Conservation (phyloP, 2,888 invertebrate genomes). For the Oxyteleia sp. region DNA sequence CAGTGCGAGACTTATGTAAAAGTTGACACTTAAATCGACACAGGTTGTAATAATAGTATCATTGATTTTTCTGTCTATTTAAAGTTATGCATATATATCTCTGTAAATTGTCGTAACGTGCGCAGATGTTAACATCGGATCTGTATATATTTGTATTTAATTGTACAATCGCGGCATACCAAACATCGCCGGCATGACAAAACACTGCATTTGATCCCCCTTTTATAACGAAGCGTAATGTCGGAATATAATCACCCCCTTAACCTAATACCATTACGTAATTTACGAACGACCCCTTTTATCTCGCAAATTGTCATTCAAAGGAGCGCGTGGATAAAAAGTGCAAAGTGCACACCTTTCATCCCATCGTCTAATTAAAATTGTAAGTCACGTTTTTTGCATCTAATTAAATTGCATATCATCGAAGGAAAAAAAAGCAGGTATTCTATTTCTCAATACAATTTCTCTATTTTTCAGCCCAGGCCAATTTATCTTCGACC, state of each 20-base stretch:
- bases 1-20: neutral
- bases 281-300: constrained; percentile 44
- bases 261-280: constrained; percentile 54
- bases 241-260: constrained; percentile 52
- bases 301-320: constrained; percentile 29
- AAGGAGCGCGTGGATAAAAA: constrained; percentile 5
- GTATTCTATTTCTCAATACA: too few species aligned
- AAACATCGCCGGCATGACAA: constrained; percentile 39
- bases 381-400: neutral
- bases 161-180: constrained; percentile 42
- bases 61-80: constrained; percentile 28
- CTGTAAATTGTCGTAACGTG: constrained; percentile 10
- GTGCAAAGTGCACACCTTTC: neutral
- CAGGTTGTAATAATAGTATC: constrained; percentile 16
- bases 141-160: constrained; percentile 12
- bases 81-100: constrained; percentile 12
- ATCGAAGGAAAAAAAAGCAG: too few species aligned
- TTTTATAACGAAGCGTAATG: constrained; percentile 36
- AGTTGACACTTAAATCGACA: neutral
- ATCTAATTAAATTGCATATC: neutral
- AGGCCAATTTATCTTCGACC: neutral
- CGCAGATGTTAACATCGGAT: neutral
- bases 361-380: neutral
- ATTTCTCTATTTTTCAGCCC: too few species aligned
- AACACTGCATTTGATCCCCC: constrained; percentile 34